phyloP scores from a whole-genome alignment of 2,797 vertebrate genomes.

The Carduelis carduelis region DNA sequence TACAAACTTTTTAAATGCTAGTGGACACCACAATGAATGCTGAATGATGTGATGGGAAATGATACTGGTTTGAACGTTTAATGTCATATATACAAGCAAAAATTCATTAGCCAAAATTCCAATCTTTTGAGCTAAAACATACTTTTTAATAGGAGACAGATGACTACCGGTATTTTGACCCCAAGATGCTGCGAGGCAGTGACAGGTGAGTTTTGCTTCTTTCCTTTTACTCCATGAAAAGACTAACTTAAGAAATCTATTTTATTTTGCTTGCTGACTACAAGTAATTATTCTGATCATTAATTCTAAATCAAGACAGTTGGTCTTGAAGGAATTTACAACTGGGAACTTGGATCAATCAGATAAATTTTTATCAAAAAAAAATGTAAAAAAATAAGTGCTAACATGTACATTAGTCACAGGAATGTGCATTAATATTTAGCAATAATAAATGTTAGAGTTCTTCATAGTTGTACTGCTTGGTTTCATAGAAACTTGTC shows the following conservation, averaged over 20 bases:
- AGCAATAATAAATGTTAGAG: neutral
- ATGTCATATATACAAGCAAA: neutral
- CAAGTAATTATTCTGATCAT: neutral
- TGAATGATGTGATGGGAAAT: neutral
- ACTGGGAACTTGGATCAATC: neutral
- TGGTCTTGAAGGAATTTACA: neutral
- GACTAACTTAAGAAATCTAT: neutral
- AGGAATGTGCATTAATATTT: neutral
- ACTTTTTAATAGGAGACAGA: constrained; percentile 88
- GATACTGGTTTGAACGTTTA: neutral
- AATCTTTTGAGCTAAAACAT: neutral
- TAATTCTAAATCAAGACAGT: neutral
- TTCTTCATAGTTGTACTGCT: neutral
- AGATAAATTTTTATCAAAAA: neutral
- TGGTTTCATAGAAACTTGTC: neutral
- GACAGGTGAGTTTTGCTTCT: constrained; percentile 84
- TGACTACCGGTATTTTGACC: constrained; percentile 97
- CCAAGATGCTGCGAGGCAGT: constrained; percentile 95
- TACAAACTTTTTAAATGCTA: neutral
- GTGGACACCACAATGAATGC: neutral
- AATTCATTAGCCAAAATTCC: neutral
- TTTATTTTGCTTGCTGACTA: neutral
- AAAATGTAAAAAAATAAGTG: neutral
- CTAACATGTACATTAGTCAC: neutral
- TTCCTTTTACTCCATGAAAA: neutral